phyloP scores from a whole-genome alignment of 2,888 invertebrate genomes.

The Scotopteryx bipunctaria region DNA sequence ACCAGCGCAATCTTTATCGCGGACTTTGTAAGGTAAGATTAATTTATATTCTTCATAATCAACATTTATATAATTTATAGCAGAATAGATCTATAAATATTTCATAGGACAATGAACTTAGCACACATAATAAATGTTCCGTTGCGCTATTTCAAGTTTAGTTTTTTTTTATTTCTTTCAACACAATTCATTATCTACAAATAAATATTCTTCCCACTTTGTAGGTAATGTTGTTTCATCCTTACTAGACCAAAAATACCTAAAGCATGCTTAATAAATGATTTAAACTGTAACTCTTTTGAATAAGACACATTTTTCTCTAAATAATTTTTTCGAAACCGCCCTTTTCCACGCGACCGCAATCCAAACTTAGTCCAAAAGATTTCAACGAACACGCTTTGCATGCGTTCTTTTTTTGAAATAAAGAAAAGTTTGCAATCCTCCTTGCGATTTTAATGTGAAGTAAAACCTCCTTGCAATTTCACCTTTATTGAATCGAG shows the following conservation, averaged over 20 bases:
- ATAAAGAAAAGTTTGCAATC: slow-evolving; percentile 1
- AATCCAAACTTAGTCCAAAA: slow-evolving; percentile 24
- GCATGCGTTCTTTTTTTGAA: slow-evolving; percentile 25
- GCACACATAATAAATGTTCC: too few species aligned
- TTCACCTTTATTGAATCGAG: slow-evolving; percentile 5
- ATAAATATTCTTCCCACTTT: too few species aligned
- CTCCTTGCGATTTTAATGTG: neutral
- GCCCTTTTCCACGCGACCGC: slow-evolving; percentile 5
- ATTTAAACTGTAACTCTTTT: neutral
- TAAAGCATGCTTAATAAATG: neutral
- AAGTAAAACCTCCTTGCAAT: slow-evolving; percentile 6
- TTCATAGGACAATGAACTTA: too few species aligned
- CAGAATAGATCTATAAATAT: too few species aligned
- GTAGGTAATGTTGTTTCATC: too few species aligned
- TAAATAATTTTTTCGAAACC: neutral
- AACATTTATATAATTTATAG: too few species aligned
- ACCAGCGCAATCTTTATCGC: slow-evolving; percentile 22
- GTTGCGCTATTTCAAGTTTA: too few species aligned
- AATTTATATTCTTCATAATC: slow-evolving; percentile 37
- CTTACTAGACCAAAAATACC: too few species aligned
- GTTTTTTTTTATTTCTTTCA: too few species aligned
- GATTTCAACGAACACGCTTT: slow-evolving; percentile 30
- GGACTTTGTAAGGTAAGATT: slow-evolving; percentile 50
- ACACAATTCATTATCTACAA: too few species aligned
- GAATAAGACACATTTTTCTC: neutral